These are phyloP conservation scores for Willowsia nigromaculata DNA, from an alignment of 2,888 invertebrate genomes.

Conservation along the genomic window DNA sequence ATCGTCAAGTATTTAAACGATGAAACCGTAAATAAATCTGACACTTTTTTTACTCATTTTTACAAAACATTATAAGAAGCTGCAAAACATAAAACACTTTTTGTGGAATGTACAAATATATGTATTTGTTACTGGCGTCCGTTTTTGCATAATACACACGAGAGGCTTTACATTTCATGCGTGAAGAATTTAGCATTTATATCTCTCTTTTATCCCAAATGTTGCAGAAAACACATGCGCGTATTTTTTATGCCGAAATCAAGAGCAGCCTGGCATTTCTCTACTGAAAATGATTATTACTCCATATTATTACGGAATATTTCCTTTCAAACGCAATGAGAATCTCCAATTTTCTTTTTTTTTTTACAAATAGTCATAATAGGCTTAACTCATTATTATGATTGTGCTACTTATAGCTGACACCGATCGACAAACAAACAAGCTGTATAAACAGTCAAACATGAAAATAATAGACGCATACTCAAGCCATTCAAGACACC, in stretches of 20 bases:
- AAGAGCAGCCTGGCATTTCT: background rate
- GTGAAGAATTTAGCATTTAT: too few species aligned
- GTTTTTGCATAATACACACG: too few species aligned
- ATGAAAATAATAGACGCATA: background rate
- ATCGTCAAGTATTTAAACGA: background rate
- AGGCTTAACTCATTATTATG: background rate
- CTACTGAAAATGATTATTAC: background rate
- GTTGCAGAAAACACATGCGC: background rate
- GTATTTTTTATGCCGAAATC: background rate
- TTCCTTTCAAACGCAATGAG: background rate
- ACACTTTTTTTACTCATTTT: conserved; percentile 23
- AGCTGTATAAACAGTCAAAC: too few species aligned
- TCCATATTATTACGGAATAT: background rate
- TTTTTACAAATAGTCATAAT: background rate
- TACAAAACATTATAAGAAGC: too few species aligned
- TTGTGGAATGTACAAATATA: background rate
- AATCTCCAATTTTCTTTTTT: too few species aligned
- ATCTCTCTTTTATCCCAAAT: background rate
- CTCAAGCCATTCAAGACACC: background rate
- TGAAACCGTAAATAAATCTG: conserved; percentile 47
- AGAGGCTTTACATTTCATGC: too few species aligned
- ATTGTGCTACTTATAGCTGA: background rate
- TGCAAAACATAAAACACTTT: background rate
- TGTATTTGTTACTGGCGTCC: too few species aligned
- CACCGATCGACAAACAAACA: background rate